Evolutionary conservation across 1,140 invertebrate species (phyloP).

Genomic region (Drosophila biarmipes): DNA sequence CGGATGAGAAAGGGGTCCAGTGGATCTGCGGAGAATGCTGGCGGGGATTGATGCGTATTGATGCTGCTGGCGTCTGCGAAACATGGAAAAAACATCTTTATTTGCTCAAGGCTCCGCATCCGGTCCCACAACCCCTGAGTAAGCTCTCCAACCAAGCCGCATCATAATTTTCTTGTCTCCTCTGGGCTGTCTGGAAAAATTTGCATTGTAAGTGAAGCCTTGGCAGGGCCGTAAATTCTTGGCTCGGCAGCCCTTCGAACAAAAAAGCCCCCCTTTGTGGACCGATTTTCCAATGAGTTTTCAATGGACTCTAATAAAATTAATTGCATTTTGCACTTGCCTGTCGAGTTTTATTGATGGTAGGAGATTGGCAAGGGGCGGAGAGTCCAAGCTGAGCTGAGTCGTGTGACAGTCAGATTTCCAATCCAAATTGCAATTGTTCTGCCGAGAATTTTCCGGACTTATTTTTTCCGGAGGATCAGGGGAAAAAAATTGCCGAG

Average conservation of each 20-base stretch:
- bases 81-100: conserved; percentile 72
- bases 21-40: conserved; percentile 6
- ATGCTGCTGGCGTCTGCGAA: conserved; percentile 67
- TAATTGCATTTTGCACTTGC: conserved; percentile 61
- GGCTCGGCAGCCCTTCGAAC: not conserved
- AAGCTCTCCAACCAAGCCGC: conserved; percentile 44
- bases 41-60: conserved; percentile 74
- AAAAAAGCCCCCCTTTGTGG: not conserved
- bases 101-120: conserved; percentile 70
- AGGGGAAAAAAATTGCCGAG: not conserved
- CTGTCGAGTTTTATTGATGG: conserved; percentile 42
- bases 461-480: not conserved
- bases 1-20: conserved; percentile 5
- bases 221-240: conserved; percentile 43
- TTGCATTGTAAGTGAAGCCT: conserved; percentile 62
- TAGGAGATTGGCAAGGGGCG: not conserved
- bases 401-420: conserved; percentile 43
- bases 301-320: conserved; percentile 65
- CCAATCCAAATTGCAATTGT: conserved; percentile 32
- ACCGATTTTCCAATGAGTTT: conserved; percentile 47
- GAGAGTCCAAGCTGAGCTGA: not conserved
- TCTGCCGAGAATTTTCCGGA: conserved; percentile 1
- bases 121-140: conserved; percentile 43
- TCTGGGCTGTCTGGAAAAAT: conserved; percentile 41
- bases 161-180: conserved; percentile 46